Evolutionary conservation across 2,113 vertebrate species (phyloP).

Genomic region (Hippocampus barbouri): DNA sequence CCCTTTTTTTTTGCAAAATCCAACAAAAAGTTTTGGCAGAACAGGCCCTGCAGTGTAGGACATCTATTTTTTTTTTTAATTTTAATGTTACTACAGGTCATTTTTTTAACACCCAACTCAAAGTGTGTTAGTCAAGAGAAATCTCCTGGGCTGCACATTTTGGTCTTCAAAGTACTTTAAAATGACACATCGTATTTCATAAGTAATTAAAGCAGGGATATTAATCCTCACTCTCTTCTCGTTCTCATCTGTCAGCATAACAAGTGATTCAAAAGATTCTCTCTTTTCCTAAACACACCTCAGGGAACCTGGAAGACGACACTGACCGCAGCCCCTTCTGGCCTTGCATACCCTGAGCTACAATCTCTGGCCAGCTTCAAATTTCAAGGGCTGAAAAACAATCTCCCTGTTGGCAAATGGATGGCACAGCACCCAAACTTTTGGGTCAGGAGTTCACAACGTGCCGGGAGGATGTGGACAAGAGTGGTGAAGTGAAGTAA

Average conservation of each 20-base stretch:
- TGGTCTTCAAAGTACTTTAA: background rate
- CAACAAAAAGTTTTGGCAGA: background rate
- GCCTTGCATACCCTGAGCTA: slow-evolving; percentile 18
- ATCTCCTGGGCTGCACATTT: background rate
- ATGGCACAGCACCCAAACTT: slow-evolving; percentile 48
- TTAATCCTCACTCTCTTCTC: background rate
- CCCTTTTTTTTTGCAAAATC: background rate
- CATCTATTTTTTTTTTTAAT: background rate
- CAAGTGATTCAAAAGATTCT: slow-evolving; percentile 47
- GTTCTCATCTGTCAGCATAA: slow-evolving; percentile 26
- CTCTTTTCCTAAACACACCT: slow-evolving; percentile 57
- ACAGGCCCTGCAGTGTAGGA: background rate
- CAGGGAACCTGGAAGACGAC: slow-evolving; percentile 55
- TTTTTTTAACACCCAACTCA: background rate
- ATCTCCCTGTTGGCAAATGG: slow-evolving; percentile 72
- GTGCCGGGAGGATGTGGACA: slow-evolving; percentile 36
- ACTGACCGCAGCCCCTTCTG: slow-evolving; percentile 52
- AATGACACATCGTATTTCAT: background rate
- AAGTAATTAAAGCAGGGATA: slow-evolving; percentile 1
- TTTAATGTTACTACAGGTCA: slow-evolving; percentile 6
- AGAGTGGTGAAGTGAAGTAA: slow-evolving; percentile 44
- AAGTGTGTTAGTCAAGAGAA: background rate
- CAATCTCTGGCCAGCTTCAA: slow-evolving; percentile 67
- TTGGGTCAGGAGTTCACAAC: slow-evolving; percentile 56
- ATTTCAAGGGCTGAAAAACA: slow-evolving; percentile 75